Evolutionary conservation across 2,113 vertebrate genomes (phyloP).

Genomic region (Rhinogobius similis): DNA sequence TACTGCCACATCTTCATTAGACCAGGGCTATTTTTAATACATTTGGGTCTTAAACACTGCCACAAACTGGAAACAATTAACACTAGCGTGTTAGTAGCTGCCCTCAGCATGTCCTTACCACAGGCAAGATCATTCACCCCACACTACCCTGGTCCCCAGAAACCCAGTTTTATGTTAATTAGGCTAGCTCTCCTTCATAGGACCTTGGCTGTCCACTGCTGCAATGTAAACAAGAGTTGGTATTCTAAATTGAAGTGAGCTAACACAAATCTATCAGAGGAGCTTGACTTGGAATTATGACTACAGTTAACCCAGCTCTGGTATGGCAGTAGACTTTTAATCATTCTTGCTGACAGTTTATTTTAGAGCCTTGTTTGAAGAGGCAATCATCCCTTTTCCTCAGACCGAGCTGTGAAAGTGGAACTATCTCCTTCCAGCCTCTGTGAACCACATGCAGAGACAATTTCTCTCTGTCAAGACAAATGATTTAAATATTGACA

Average conservation of each 20-base stretch:
- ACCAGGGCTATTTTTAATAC: slow-evolving; percentile 72
- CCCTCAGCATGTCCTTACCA: slow-evolving; percentile 87
- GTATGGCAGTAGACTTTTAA: slow-evolving; percentile 57
- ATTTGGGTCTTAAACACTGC: slow-evolving; percentile 81
- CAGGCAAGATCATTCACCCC: slow-evolving; percentile 84
- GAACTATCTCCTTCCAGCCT: slow-evolving; percentile 65
- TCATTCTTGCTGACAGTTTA: slow-evolving; percentile 75
- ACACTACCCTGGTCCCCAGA: slow-evolving; percentile 72
- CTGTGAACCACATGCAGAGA: slow-evolving; percentile 43
- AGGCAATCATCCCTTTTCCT: slow-evolving; percentile 59
- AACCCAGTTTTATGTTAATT: slow-evolving; percentile 91
- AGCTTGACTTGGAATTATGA: slow-evolving; percentile 81
- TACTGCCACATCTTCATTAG: slow-evolving; percentile 65
- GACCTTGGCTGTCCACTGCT: slow-evolving; percentile 88
- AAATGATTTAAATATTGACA: slow-evolving; percentile 76
- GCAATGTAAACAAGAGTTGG: slow-evolving; percentile 79
- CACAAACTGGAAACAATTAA: slow-evolving; percentile 85
- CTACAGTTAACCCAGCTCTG: slow-evolving; percentile 70
- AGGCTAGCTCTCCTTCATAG: slow-evolving; percentile 87
- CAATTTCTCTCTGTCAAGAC: slow-evolving; percentile 56
- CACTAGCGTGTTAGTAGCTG: slow-evolving; percentile 81
- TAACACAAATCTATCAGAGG: slow-evolving; percentile 67
- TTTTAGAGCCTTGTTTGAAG: slow-evolving; percentile 67
- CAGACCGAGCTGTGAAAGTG: slow-evolving; percentile 51
- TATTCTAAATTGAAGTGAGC: slow-evolving; percentile 60